Evolutionary conservation across 2,888 invertebrate species (phyloP), one percentile per base, ranked within the genome.

Genomic region (Morinoia aosen): DNA sequence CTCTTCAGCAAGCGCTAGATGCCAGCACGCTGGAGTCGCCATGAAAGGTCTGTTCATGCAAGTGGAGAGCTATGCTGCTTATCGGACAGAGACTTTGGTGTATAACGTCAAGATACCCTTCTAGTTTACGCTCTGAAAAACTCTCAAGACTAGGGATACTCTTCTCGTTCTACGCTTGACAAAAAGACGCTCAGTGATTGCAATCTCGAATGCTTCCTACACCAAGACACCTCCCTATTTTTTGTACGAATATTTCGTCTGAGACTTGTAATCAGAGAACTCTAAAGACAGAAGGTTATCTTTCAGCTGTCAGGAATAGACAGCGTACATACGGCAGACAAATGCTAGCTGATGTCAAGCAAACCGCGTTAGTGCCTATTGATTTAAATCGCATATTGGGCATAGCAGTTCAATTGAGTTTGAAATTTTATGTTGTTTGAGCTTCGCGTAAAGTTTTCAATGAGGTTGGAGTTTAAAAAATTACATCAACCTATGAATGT

Each of bases 221-320:
- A 93, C 93, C 48, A 57, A 39, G 93, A 93, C 93, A 93, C 93
- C 93, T 93, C 93, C 93, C 93, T 93, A 57, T 93, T 93, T 93
- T 93, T 93, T 93, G 19, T 57, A 10, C 93, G 48, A 93, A 93
- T 93, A 93, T 93, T 48, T 93, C 25, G 93, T 57, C 93, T 93
- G 93, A 57, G 48, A 57, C 57, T 93, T 25, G 93, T 93, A 93
- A 93, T 93, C 93, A 93, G 93, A 93, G 93, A 93, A 57, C 93
- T 57, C 93, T 93, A 93, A 93, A 93, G 48, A 93, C 93, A 93
- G 57, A 57, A 48, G 93, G 93, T 93, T 93, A 93, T 93, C 93
- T 93, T 57, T 57, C 57, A 56, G 93, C 93, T 93, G 93, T 93
- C 93, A 57, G 57, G 56, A 33, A 93, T 57, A 93, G 93, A 57